Base-by-base conservation (phyloP, 2,113 vertebrate species). In the Haplochromis burtoni region DNA sequence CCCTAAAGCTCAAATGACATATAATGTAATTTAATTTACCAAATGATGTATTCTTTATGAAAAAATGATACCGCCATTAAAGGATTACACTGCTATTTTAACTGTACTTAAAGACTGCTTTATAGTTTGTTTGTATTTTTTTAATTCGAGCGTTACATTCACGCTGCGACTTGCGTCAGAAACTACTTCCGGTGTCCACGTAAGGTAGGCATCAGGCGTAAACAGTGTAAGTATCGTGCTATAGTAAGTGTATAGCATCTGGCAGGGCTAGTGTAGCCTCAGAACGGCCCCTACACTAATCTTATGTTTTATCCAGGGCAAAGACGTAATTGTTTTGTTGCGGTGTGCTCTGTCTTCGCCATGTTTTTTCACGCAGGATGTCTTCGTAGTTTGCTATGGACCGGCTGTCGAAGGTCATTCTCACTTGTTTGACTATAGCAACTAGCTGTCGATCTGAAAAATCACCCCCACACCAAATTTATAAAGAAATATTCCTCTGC, bases 361-460 rank as follows among this genome's bases (percentile, higher is more conserved):
- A 95, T 96, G 93, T 90, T 95, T 54, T 24, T 91, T 81, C 92
- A 91, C 24, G 89, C 86, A 26, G 91, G 93, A 85, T 59, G 84
- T 89, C 82, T 95, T 19, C 45, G 57, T 81, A 86, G 88, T 78
- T 71, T 38, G 54, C 66, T 82, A n/a, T 91, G 92, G 93, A 91
- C 21, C 88, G 91, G 91, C 87, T 94, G 87, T 63, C 89, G 93
- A 95, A 96, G 96, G 96, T 96, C 92, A 93, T 86, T 91, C 35
- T n/a, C 49, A 78, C 55, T 80, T 33, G 24, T 26, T 87, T 87
- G 17, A 89, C 24, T 85, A 5, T 45, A 79, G 21, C 2, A 35
- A 9, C 26, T n/a, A 26, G 35, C 14, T 80, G 12, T 35, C 7
- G 13, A 31, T 12, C 10, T 33, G 24, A 19, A 57, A 10, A 47